Evolutionary conservation across 2,888 invertebrate genomes (phyloP), one percentile per base, ranked within the genome.

Genomic region (Sesia apiformis): DNA sequence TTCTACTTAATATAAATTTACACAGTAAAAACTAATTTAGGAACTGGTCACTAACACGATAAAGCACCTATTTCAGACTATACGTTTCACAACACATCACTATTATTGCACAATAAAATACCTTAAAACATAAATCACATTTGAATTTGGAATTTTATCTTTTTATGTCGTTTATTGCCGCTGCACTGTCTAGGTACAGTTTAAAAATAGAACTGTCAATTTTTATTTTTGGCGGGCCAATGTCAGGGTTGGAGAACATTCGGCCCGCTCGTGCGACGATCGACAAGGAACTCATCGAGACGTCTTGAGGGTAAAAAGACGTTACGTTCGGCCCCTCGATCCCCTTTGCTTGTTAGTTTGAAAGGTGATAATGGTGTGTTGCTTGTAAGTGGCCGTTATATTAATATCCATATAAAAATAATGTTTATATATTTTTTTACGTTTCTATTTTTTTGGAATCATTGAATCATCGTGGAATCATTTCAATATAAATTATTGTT

Each of bases 271-370:
- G 77, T 74, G 76, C 75, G 79, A 74, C 83, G 78, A 78, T 81
- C 83, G 76, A 64, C 70, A 84, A 86, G 83, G 77, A 85, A 89
- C 88, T 88, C 81, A 46, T 46, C 46, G 46, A 46, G 70, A 59
- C 79, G 74, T 78, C 80, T 79, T 86, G 73, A 74, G 81, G 81
- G 76, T 72, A 66, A 76, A 88, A 88, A 89, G 87, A 88, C 88
- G 88, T 88, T 89, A 85, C 74, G 74, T 69, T 67, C 63, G 74
- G 72, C 86, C 87, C 86, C 80, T 78, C 76, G 72, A 72, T 75
- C 74, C 84, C 85, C 83, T 80, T 76, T 73, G 75, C 72, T 75
- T 72, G 70, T 78, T 82, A 63, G 58, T 66, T 78, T 73, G 72
- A 70, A 76, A 67, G 67, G 70, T 72, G 79, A 82, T 81, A 82